A percentile compares a stretch with the other conserved stretches of the same genome.
Evolutionary conservation across 1,140 invertebrate genomes (phyloP).

Genomic region (Thaumetopoea pityocampa): DNA sequence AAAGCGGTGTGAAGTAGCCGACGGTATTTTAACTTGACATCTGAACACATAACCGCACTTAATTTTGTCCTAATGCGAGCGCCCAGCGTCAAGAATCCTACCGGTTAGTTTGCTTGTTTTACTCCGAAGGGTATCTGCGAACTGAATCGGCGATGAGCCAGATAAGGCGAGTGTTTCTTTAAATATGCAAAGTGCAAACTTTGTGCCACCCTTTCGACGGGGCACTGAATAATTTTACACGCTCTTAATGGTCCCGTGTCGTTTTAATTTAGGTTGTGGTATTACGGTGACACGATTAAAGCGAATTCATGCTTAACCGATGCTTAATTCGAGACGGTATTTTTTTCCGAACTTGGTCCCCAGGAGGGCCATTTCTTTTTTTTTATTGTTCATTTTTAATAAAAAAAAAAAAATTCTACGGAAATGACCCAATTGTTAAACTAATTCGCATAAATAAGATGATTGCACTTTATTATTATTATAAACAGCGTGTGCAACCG

Average conservation of each 20-base stretch:
- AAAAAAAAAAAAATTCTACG: too few relatives aligned
- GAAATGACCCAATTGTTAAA: too few relatives aligned
- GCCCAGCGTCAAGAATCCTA: slow-evolving; percentile 46
- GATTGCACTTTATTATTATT: too few relatives aligned
- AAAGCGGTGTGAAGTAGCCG: slow-evolving; percentile 47
- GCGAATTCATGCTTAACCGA: slow-evolving; percentile 25
- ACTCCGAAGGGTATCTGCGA: slow-evolving; percentile 54
- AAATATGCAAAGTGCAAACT: slow-evolving; percentile 73
- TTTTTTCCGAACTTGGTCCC: too few relatives aligned
- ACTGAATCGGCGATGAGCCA: slow-evolving; percentile 61
- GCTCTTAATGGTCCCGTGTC: slow-evolving; percentile 67
- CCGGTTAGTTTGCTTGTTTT: slow-evolving; percentile 52
- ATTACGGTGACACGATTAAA: slow-evolving; percentile 49
- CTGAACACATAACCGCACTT: slow-evolving; percentile 69
- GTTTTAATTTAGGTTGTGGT: slow-evolving; percentile 50
- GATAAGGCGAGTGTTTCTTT: slow-evolving; percentile 69
- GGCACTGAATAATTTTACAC: slow-evolving; percentile 72
- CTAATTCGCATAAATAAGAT: too few relatives aligned
- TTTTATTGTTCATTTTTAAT: too few relatives aligned
- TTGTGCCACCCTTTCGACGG: slow-evolving; percentile 63
- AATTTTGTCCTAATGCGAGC: slow-evolving; percentile 70
- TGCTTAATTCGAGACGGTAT: too few relatives aligned
- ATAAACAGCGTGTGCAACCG: too few relatives aligned
- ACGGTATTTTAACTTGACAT: slow-evolving; percentile 69
- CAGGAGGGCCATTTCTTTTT: too few relatives aligned